Evolutionary conservation across 1,140 invertebrate species (phyloP), one percentile per base, ranked within the genome.

Genomic region (Hypothenemus hampei): DNA sequence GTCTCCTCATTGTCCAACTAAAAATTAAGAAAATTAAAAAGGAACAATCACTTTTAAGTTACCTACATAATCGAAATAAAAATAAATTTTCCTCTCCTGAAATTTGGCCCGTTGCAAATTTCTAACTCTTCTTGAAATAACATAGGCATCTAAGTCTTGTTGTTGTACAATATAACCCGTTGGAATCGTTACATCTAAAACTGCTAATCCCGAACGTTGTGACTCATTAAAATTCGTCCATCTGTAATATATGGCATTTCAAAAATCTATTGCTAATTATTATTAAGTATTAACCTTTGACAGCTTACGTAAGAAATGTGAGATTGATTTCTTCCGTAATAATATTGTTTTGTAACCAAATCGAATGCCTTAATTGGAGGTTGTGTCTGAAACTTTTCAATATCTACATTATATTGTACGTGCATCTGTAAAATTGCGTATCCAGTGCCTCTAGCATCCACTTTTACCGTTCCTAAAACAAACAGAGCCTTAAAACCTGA

Each of bases 321-420:
- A 66, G 93, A 97, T 77, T 90, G 88, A 81, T 97, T 97, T 66
- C 92, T 82, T 36, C 93, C 93, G 65, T 85, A 80, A 72, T 87
- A 93, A 60, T 82, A 77, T 13, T 86, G 83, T 58, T 78, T 78
- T 0, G 86, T 83, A 33, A 77, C 66, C 43, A 93, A 73, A 48
- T 83, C 78, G 69, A 94, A 94, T 3, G 92, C 79, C 33, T 75
- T 75, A 23, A 88, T 76, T 4, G 92, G 90, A 15, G 93, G 91
- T 56, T 81, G 73, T 2, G 89, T 94, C 70, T 94, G 85, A 74
- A 92, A 91, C 66, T 81, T 80, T n/a, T 77, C 70, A 59, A 86
- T 85, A 70, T 97, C 93, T 20, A 97, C 91, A 75, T 96, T 94
- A 70, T 96, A 95, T 66, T 93, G 88, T n/a, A 94, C 90, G 37